Evolutionary conservation across 2,888 invertebrate genomes (phyloP).

Genomic region (Hesperia comma): DNA sequence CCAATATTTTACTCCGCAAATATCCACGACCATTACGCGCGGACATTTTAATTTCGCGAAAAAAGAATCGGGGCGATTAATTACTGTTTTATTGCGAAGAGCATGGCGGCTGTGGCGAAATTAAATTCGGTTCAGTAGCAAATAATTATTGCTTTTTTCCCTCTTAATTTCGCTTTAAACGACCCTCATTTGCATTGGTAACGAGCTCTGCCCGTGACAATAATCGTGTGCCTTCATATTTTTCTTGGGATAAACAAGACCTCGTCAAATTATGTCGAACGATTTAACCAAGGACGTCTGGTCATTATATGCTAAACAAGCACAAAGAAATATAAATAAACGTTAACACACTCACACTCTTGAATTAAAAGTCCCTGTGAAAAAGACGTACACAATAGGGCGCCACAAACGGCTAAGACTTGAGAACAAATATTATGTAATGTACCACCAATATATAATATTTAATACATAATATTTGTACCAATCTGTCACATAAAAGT

Average conservation of each 20-base stretch:
- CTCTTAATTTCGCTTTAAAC: slow-evolving; percentile 37
- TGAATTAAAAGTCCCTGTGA: no score
- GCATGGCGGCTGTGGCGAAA: slow-evolving; percentile 38
- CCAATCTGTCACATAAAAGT: no score
- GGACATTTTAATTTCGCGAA: slow-evolving; percentile 44
- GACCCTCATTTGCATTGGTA: slow-evolving; percentile 38
- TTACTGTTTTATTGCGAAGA: slow-evolving; percentile 44
- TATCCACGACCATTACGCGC: slow-evolving; percentile 34
- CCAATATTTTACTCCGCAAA: slow-evolving; percentile 33
- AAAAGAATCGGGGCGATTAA: slow-evolving; percentile 43
- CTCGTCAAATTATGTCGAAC: slow-evolving; percentile 8
- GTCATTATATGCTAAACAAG: neutral
- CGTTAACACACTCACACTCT: no score
- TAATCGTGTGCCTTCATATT: slow-evolving; percentile 32
- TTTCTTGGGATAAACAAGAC: slow-evolving; percentile 27
- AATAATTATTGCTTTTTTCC: slow-evolving; percentile 44
- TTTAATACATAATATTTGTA: no score
- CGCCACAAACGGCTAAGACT: no score
- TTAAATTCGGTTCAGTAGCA: slow-evolving; percentile 45
- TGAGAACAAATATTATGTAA: no score
- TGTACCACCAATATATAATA: no score
- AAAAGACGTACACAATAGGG: no score
- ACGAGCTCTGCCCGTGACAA: slow-evolving; percentile 36
- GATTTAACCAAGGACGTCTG: neutral
- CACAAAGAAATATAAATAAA: neutral